Conservation (phyloP, 2,113 vertebrate species). For the Protomyctophum bolini region DNA sequence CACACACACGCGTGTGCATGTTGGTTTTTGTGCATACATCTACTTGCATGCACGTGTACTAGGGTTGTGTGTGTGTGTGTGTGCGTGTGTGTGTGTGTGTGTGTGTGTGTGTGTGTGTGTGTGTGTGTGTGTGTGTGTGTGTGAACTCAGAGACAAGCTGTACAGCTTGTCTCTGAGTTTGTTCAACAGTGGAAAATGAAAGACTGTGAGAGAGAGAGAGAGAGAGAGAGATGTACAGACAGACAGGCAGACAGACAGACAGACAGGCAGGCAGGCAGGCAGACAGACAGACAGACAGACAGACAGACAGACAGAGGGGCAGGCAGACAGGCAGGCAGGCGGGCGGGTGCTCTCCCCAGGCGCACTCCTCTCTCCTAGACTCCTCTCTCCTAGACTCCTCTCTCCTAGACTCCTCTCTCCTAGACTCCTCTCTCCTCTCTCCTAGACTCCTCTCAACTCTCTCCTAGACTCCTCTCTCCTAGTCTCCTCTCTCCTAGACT, state of each 20-base stretch:
- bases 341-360: no score
- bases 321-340: no score
- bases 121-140: slow-evolving; percentile 14
- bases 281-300: no score
- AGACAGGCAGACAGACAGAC: not conserved
- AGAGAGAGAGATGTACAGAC: slow-evolving; percentile 35
- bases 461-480: no score
- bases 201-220: slow-evolving; percentile 49
- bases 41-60: not conserved
- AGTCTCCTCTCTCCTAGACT: no score
- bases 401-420: no score
- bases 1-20: slow-evolving; percentile 4
- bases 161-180: slow-evolving; percentile 53
- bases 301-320: not conserved
- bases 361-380: no score
- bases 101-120: not conserved
- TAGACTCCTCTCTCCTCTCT: no score
- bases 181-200: slow-evolving; percentile 54
- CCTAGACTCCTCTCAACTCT: no score
- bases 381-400: no score
- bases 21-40: not conserved
- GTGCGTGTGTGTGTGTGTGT: not conserved
- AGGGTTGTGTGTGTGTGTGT: not conserved
- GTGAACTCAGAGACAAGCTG: slow-evolving; percentile 28
- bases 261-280: not conserved